Evolutionary conservation across 2,797 vertebrate species (phyloP), one percentile per base, ranked within the genome.

Genomic region (Malacoctenus gilli): DNA sequence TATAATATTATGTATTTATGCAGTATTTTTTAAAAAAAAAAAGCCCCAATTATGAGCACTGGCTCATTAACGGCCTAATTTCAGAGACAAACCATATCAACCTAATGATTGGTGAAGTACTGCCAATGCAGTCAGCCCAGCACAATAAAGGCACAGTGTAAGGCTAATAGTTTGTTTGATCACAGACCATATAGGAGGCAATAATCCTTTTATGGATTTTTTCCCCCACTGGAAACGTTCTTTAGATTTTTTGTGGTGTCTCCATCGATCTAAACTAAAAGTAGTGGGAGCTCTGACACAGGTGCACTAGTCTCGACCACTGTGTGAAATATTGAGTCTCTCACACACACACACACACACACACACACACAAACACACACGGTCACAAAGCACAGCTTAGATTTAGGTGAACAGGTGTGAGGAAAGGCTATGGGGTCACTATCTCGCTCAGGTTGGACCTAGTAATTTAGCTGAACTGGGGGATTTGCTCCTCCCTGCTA

Each of bases 341-440:
- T 60, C 51, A 19, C 32, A 23, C 40, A 39, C 15, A 31, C 18
- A 37, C 50, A 59, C 35, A 42, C 50, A 4, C 22, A 23, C 22
- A 4, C 25, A 9, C 5, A 5, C 25, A 28, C 25, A 28, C n/a
- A n/a, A n/a, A 36, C 38, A 37, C 56, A 43, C 59, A 80, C 70
- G 81, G 61, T n/a, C n/a, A n/a, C n/a, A n/a, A n/a, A 76, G 72
- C 74, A 0, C 6, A 47, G 77, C 75, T 79, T n/a, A 59, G 59
- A 59, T 72, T 84, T 57, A 77, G 70, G 80, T 75, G 85, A 88
- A 82, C 90, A 91, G 90, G 89, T 92, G 90, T 80, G 83, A 78
- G 67, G 81, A 85, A 80, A 70, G 81, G 80, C 89, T 88, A 80
- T 88, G 85, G 89, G 90, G 88, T 92, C 91, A 88, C 86, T 93